Conservation (phyloP, 1,140 invertebrate species). For the Bathynomus jamesi region DNA sequence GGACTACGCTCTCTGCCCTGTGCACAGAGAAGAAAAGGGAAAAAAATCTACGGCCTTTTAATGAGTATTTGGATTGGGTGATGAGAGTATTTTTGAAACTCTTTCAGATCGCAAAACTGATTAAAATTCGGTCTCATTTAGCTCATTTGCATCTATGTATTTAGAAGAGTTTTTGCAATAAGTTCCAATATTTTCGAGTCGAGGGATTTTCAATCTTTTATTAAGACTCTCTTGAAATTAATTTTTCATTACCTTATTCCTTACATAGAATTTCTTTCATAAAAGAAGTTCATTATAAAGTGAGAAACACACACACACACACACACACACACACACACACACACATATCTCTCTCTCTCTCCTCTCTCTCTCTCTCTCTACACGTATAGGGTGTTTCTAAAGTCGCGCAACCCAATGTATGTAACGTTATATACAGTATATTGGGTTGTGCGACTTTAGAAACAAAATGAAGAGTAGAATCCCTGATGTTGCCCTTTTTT, state of each 20-base stretch:
- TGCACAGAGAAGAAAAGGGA: background rate
- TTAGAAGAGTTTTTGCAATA: background rate
- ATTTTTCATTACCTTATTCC: background rate
- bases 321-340: background rate
- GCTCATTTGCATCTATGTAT: background rate
- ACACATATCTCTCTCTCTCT: too few relatives aligned
- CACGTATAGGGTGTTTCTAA: too few relatives aligned
- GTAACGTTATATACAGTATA: too few relatives aligned
- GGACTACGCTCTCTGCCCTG: background rate
- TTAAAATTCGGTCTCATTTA: slow-evolving; percentile 1
- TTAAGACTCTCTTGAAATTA: background rate
- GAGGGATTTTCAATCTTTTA: background rate
- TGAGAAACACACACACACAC: background rate
- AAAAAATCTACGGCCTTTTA: background rate
- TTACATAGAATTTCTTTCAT: background rate
- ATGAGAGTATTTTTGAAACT: background rate
- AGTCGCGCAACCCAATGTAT: too few relatives aligned
- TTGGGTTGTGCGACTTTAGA: too few relatives aligned
- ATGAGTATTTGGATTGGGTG: background rate
- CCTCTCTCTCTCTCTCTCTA: too few relatives aligned
- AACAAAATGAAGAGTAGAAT: too few relatives aligned
- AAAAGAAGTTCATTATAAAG: background rate
- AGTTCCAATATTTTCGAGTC: background rate
- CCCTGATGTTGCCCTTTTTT: too few relatives aligned
- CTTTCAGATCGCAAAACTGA: background rate